These are phyloP conservation scores for Sturnira hondurensis DNA, from an alignment of 2,113 vertebrate species.

Conservation along the genomic window DNA sequence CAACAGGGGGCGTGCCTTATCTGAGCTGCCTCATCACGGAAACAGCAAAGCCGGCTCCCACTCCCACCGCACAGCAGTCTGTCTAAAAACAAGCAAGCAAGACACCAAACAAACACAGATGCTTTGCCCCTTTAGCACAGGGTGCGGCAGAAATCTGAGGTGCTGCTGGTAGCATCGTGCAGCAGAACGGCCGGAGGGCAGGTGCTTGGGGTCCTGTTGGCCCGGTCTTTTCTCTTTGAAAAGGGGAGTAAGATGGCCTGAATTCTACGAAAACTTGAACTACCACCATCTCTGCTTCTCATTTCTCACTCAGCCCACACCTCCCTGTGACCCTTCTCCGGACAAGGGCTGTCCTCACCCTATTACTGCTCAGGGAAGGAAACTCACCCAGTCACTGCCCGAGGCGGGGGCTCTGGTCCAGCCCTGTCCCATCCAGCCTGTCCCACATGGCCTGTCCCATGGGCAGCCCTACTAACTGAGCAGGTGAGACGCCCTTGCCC, in stretches of 20 bases:
- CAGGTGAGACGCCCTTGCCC: background rate
- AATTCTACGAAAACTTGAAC: too few relatives aligned
- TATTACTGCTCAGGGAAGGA: background rate
- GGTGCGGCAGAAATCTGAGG: background rate
- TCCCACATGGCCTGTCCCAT: background rate
- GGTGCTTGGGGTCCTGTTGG: background rate
- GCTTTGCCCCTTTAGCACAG: background rate
- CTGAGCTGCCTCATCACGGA: background rate
- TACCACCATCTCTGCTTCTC: background rate
- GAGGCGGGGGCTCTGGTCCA: background rate
- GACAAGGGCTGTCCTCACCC: background rate
- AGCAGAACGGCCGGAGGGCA: background rate
- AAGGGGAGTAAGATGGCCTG: background rate
- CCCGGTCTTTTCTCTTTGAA: background rate
- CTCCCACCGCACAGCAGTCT: background rate
- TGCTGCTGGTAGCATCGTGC: background rate
- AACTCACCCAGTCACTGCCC: background rate
- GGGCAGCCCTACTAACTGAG: accelerated
- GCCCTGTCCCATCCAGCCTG: background rate
- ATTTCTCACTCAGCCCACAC: background rate
- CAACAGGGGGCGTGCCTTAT: background rate
- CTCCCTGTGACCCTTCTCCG: background rate
- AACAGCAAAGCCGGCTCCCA: background rate
- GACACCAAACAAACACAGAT: background rate
- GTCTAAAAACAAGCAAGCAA: background rate